Evolutionary conservation across 2,888 invertebrate genomes (phyloP).

Genomic region (Chalcosyrphus nemorum): DNA sequence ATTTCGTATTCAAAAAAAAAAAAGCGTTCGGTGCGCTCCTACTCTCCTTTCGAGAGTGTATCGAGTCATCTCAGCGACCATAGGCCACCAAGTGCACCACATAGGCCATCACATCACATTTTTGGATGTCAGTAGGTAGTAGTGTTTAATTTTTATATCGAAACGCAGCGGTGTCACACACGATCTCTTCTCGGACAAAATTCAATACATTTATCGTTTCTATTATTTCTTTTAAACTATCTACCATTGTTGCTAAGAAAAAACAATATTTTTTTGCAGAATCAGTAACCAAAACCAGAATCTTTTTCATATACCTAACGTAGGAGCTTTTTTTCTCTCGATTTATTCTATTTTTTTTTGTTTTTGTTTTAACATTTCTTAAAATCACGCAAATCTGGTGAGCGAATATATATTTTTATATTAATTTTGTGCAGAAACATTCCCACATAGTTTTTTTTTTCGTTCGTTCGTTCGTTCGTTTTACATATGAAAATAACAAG

Average conservation of each 20-base stretch:
- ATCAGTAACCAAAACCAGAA: slow-evolving; percentile 23
- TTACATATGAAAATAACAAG: slow-evolving; percentile 50
- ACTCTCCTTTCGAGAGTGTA: slow-evolving; percentile 21
- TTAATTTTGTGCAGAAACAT: slow-evolving; percentile 72
- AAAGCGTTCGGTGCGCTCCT: slow-evolving; percentile 24
- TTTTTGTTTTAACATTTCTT: slow-evolving; percentile 18
- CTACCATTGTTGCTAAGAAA: slow-evolving; percentile 19
- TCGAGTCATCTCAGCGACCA: slow-evolving; percentile 56
- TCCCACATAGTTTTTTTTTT: slow-evolving; percentile 67
- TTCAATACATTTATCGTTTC: slow-evolving; percentile 25
- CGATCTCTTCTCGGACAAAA: slow-evolving; percentile 37
- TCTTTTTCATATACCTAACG: slow-evolving; percentile 38
- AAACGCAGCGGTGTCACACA: slow-evolving; percentile 65
- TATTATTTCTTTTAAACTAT: slow-evolving; percentile 18
- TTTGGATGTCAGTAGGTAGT: slow-evolving; percentile 63
- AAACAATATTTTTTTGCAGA: slow-evolving; percentile 8
- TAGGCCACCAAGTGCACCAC: slow-evolving; percentile 47
- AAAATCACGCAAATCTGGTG: slow-evolving; percentile 59
- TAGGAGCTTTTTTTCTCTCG: slow-evolving; percentile 56
- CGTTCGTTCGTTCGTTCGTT: slow-evolving; percentile 68
- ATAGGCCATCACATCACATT: slow-evolving; percentile 39
- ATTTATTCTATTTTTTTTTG: slow-evolving; percentile 38
- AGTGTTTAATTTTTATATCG: slow-evolving; percentile 66
- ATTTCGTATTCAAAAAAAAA: slow-evolving; percentile 64
- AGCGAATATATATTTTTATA: slow-evolving; percentile 57